Evolutionary conservation across 2,888 invertebrate species (phyloP).

Genomic region (Invenusta paracnida): DNA sequence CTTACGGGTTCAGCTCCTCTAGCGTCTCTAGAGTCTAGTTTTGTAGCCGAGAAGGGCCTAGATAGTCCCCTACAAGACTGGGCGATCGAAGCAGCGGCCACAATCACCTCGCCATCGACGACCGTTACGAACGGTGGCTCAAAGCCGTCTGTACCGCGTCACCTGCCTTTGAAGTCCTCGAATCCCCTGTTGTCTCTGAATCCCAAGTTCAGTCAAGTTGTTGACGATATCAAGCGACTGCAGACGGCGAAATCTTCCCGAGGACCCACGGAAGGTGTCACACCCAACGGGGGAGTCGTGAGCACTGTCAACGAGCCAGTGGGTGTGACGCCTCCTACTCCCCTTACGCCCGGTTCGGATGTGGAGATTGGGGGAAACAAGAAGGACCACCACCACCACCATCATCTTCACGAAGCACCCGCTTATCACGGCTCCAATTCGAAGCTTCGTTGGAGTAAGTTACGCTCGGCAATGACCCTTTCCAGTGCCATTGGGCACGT

Average conservation of each 20-base stretch:
- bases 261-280: not conserved
- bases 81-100: too few relatives aligned
- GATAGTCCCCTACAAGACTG: too few relatives aligned
- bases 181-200: too few relatives aligned
- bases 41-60: not conserved
- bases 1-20: not conserved
- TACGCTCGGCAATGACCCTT: slow-evolving; percentile 71
- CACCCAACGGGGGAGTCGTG: not conserved
- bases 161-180: too few relatives aligned
- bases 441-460: slow-evolving; percentile 73
- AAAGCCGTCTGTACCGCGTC: not conserved
- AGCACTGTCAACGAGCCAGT: not conserved
- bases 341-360: not conserved
- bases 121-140: not conserved
- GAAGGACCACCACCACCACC: too few relatives aligned
- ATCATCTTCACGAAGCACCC: too few relatives aligned
- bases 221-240: not conserved
- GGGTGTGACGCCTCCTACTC: too few relatives aligned
- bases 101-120: too few relatives aligned
- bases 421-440: too few relatives aligned
- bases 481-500: slow-evolving; percentile 47
- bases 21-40: not conserved
- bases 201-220: not conserved
- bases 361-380: too few relatives aligned
- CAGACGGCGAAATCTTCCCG: not conserved